Conservation (phyloP, 2,797 vertebrate species). For the Tapirus indicus region DNA sequence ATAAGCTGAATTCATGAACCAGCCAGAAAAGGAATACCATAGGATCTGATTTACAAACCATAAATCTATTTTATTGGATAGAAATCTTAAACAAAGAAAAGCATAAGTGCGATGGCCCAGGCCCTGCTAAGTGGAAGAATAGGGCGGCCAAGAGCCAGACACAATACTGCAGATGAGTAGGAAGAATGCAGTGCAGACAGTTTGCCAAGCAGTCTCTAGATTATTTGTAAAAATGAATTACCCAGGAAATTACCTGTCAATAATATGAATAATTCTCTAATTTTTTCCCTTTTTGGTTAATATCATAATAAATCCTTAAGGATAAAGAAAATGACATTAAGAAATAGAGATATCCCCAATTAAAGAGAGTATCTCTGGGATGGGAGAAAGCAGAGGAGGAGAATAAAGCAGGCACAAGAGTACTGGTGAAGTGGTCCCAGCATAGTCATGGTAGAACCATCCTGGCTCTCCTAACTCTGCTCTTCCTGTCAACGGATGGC, state of each 20-base stretch:
- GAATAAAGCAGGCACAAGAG: background rate
- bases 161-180: background rate
- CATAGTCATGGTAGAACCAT: background rate
- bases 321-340: background rate
- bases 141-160: background rate
- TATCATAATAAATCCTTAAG: slow-evolving; percentile 36
- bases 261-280: background rate
- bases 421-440: background rate
- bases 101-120: background rate
- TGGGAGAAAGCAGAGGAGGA: background rate
- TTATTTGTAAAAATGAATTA: background rate
- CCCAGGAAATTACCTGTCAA: slow-evolving; percentile 1
- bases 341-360: background rate
- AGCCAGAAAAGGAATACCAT: slow-evolving; percentile 6
- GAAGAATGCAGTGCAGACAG: accelerated
- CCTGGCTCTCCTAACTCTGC: background rate
- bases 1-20: slow-evolving; percentile 34
- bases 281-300: background rate
- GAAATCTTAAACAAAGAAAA: slow-evolving; percentile 55
- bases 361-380: background rate
- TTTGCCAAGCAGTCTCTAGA: background rate
- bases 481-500: background rate
- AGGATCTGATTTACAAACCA: slow-evolving; percentile 27
- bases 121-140: background rate
- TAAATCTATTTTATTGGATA: background rate